These are phyloP conservation scores for Sogatella furcifera DNA, from an alignment of 1,140 invertebrate species.

Conservation along the genomic window DNA sequence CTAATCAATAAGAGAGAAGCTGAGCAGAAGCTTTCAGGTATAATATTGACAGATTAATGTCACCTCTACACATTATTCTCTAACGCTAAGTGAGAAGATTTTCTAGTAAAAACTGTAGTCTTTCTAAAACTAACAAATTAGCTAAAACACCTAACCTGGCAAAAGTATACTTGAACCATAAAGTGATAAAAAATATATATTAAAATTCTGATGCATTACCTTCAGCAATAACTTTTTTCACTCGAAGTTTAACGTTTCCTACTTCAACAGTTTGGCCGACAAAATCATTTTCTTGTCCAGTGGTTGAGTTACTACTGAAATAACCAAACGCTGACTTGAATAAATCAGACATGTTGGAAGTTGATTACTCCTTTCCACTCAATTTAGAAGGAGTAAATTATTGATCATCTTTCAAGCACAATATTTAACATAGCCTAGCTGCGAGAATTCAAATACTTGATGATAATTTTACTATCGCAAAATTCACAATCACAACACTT, in stretches of 20 bases:
- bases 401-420: not conserved
- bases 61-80: no score
- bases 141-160: no score
- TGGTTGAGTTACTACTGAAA: slow-evolving; percentile 51
- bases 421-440: no score
- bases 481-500: no score
- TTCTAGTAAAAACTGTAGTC: no score
- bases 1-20: no score
- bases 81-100: no score
- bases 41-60: no score
- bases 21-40: no score
- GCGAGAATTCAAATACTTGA: no score
- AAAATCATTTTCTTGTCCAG: slow-evolving; percentile 69
- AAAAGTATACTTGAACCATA: not conserved
- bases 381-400: not conserved
- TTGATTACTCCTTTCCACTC: not conserved
- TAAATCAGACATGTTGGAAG: slow-evolving; percentile 62
- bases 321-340: slow-evolving; percentile 81
- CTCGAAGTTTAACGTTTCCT: slow-evolving; percentile 74
- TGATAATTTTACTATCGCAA: no score
- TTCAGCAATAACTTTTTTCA: slow-evolving; percentile 87
- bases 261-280: slow-evolving; percentile 84
- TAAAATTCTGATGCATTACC: slow-evolving; percentile 43
- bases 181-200: slow-evolving; percentile 14
- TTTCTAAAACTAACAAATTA: no score